Evolutionary conservation across 64 coral and sea anemone genomes (phyloP).

Genomic region (Pocillopora damicornis): DNA sequence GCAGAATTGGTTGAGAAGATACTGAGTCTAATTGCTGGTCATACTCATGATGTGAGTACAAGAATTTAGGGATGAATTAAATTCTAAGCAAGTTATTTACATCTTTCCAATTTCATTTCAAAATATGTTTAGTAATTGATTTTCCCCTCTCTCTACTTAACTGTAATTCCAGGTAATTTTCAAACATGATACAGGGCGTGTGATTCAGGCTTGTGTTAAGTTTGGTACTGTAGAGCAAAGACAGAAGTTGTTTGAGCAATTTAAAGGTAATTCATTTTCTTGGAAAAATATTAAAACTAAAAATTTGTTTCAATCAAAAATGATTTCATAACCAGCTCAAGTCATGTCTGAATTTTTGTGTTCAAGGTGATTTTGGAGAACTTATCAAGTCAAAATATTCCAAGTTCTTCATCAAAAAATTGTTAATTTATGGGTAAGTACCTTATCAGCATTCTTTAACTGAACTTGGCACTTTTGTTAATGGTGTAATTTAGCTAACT

Average conservation of each 20-base stretch:
- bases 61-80: no score
- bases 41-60: slow-evolving; percentile 70
- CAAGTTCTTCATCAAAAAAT: slow-evolving; percentile 97
- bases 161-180: slow-evolving; percentile 75
- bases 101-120: not conserved
- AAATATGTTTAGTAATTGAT: not conserved
- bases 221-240: slow-evolving; percentile 79
- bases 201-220: slow-evolving; percentile 91
- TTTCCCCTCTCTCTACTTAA: not conserved
- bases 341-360: no score
- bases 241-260: slow-evolving; percentile 82
- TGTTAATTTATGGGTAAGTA: slow-evolving; percentile 96
- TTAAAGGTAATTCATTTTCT: slow-evolving; percentile 72
- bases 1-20: slow-evolving; percentile 55
- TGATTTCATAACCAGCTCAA: no score
- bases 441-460: not conserved
- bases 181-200: slow-evolving; percentile 93
- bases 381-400: slow-evolving; percentile 89
- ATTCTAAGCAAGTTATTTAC: not conserved
- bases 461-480: no score
- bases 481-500: no score
- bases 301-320: no score
- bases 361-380: slow-evolving; percentile 80
- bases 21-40: slow-evolving; percentile 69
- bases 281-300: not conserved